Evolutionary conservation across 2,888 invertebrate genomes (phyloP).

Genomic region (Agrochola litura): DNA sequence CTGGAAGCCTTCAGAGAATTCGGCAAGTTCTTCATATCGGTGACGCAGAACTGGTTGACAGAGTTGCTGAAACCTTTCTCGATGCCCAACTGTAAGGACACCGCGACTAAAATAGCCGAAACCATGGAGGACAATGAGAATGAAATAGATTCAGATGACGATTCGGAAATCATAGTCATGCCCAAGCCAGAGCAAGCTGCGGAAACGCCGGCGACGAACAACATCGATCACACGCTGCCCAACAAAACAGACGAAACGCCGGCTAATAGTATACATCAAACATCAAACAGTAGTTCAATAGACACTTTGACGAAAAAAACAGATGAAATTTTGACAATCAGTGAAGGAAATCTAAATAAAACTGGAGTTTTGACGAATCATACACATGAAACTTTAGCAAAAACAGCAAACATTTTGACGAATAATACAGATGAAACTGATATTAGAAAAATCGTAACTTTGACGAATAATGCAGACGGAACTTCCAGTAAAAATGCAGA

Average conservation of each 20-base stretch:
- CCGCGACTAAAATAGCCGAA: slow-evolving; percentile 64
- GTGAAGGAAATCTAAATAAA: slow-evolving; percentile 10
- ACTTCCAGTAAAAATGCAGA: slow-evolving; percentile 21
- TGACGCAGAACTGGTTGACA: slow-evolving; percentile 74
- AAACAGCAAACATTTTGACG: not conserved
- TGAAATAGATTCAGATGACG: slow-evolving; percentile 48
- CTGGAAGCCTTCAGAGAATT: slow-evolving; percentile 73
- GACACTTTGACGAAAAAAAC: slow-evolving; percentile 24
- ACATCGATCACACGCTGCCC: not conserved
- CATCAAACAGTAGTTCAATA: slow-evolving; percentile 2
- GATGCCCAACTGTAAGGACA: slow-evolving; percentile 60
- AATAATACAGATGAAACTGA: slow-evolving; percentile 14
- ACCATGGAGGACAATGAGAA: slow-evolving; percentile 48
- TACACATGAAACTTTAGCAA: slow-evolving; percentile 3
- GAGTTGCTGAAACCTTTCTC: slow-evolving; percentile 69
- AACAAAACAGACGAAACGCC: not conserved
- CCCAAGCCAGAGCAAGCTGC: slow-evolving; percentile 16
- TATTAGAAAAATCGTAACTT: slow-evolving; percentile 1
- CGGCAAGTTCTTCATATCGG: slow-evolving; percentile 75
- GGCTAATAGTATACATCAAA: not conserved
- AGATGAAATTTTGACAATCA: slow-evolving; percentile 20
- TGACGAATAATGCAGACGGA: slow-evolving; percentile 24
- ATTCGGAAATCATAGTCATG: slow-evolving; percentile 39
- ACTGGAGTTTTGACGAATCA: not conserved
- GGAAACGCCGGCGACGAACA: not conserved